Base-by-base conservation (phyloP, 2,888 invertebrate species). In the Aelia acuminata region DNA sequence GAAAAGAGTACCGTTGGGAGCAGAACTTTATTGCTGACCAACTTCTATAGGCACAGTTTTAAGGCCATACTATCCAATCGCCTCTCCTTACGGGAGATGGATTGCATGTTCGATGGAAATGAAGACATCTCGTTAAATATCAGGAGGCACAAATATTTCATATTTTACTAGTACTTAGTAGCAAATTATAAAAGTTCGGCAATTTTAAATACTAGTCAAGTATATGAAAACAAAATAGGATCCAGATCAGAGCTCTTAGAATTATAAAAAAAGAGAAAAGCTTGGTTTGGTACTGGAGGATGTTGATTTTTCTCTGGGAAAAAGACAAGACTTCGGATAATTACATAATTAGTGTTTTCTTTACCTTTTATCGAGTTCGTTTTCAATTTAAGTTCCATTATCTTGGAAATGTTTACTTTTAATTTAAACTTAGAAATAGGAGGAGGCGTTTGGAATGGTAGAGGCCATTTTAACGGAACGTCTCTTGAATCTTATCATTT, bases 11-110 rank as follows among this genome's bases (percentile, higher is more conserved):
- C 18, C 18, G 63, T 70, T 70, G 5, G 63, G 63, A 70, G 20
- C 18, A 70, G 31, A 70, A 70, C 31, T 70, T 70, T 70, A 70
- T 70, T 35, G 31, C 63, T 70, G 31, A 70, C 63, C 63, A 70
- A 70, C 63, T 70, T 70, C 35, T 70, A 35, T 70, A 70, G 63
- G 63, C 63, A 31, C 63, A 31, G 31, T 70, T 70, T 35, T 35
- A 70, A 8, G 63, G 18, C 20, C 18, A 15, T 63, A 15, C 63
- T 35, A 31, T 70, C 63, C 31, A 57, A 4, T 53, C n/a, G 15
- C 4, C 63, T 31, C 63, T 70, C 35, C 18, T 3, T n/a, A 7
- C 53, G 20, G 31, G 13, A 26, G 7, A 70, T 70, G 63, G 63
- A 70, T 70, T 35, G 20, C 31, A 35, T 20, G 35, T 20, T 70